phyloP scores from a whole-genome alignment of 2,113 vertebrate species.

The Mobula birostris region DNA sequence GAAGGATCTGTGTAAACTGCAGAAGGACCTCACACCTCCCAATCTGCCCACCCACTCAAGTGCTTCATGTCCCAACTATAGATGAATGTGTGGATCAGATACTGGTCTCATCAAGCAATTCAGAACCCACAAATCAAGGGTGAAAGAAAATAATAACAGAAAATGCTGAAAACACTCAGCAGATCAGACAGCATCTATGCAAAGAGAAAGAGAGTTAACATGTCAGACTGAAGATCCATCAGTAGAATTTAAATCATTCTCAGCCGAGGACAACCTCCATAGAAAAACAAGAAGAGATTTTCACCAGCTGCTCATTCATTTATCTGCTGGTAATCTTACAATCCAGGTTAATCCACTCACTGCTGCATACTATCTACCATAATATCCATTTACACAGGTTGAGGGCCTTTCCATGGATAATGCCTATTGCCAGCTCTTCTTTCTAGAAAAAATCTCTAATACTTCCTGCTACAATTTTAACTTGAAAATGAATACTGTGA shows the following conservation, averaged over 20 bases:
- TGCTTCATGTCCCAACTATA: not conserved
- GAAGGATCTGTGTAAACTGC: not conserved
- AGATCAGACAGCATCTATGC: too few species aligned
- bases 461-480: not conserved
- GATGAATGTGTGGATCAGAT: too few species aligned
- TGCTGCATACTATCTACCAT: not conserved
- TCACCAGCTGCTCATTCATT: constrained; percentile 16
- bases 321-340: constrained; percentile 10
- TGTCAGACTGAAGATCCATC: too few species aligned
- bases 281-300: not conserved
- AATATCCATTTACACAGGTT: not conserved
- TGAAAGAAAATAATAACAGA: too few species aligned
- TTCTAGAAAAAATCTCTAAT: not conserved
- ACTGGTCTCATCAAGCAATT: too few species aligned
- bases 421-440: not conserved
- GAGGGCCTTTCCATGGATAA: not conserved
- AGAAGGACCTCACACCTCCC: not conserved
- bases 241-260: too few species aligned
- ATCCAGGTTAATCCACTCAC: not conserved
- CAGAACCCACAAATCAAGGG: too few species aligned
- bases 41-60: not conserved
- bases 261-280: too few species aligned
- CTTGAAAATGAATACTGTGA: not conserved
- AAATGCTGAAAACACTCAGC: too few species aligned
- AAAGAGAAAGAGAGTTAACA: too few species aligned